phyloP scores from a whole-genome alignment of 2,888 invertebrate species.

The Catocala sponsa region DNA sequence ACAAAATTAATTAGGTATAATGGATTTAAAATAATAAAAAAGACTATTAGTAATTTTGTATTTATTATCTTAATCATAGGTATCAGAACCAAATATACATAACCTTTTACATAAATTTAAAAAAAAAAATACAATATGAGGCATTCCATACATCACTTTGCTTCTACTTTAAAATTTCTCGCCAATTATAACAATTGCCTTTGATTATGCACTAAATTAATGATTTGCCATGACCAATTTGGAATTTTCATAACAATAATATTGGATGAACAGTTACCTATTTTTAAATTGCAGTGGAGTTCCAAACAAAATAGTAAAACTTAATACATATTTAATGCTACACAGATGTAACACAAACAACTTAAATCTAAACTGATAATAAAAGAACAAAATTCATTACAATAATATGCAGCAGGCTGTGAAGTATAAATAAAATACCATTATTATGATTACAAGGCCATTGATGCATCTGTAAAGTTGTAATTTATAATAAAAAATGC shows the following conservation, averaged over 20 bases:
- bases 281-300: slow-evolving; percentile 13
- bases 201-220: slow-evolving; percentile 23
- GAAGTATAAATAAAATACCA: no score
- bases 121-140: slow-evolving; percentile 52
- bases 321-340: slow-evolving; percentile 47
- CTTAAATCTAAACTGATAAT: slow-evolving; percentile 37
- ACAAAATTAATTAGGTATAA: no score
- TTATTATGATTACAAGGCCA: no score
- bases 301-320: slow-evolving; percentile 35
- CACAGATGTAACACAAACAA: slow-evolving; percentile 37
- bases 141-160: slow-evolving; percentile 41
- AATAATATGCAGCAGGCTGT: slow-evolving; percentile 39
- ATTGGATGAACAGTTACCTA: slow-evolving; percentile 11
- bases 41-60: slow-evolving; percentile 40
- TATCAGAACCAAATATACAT: slow-evolving; percentile 69
- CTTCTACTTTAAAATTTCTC: slow-evolving; percentile 40
- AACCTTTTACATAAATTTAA: slow-evolving; percentile 64
- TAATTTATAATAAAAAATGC: no score
- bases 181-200: slow-evolving; percentile 42
- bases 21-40: slow-evolving; percentile 22
- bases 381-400: slow-evolving; percentile 37
- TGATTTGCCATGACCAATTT: slow-evolving; percentile 3
- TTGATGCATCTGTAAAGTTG: no score
- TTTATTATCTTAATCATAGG: slow-evolving; percentile 58
- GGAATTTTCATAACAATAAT: slow-evolving; percentile 13